phyloP scores from a whole-genome alignment of 2,888 invertebrate genomes.

The Oxystoma pomonae region DNA sequence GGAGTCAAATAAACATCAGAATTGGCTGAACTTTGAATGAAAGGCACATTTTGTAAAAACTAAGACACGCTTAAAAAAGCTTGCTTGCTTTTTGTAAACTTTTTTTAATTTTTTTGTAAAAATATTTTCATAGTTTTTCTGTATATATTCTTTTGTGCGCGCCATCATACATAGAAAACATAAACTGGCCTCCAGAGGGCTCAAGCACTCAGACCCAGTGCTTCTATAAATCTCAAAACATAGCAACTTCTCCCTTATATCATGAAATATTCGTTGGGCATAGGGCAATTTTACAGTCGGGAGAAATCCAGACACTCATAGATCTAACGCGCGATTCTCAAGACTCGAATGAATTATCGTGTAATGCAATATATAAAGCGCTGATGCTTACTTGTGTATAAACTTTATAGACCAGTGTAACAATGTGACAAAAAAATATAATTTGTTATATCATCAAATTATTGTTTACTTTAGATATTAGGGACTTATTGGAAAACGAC shows the following conservation, averaged over 20 bases:
- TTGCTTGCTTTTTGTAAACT: no score
- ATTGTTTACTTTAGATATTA: no score
- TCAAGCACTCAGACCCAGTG: neutral
- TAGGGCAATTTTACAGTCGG: conserved; percentile 14
- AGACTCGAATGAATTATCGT: conserved; percentile 16
- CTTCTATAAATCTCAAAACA: neutral
- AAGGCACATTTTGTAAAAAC: no score
- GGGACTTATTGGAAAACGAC: no score
- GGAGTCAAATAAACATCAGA: no score
- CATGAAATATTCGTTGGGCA: neutral
- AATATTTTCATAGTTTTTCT: no score
- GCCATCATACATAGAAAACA: neutral
- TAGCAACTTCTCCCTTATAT: neutral
- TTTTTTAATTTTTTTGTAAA: no score
- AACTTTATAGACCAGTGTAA: neutral
- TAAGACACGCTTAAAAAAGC: no score
- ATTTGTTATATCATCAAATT: no score
- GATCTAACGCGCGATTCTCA: conserved; percentile 9
- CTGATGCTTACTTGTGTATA: neutral
- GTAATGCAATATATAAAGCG: conserved; percentile 19
- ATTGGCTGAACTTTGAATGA: no score
- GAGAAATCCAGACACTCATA: conserved; percentile 10
- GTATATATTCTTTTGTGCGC: neutral
- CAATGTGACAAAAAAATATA: no score
- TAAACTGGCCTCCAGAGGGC: neutral